phyloP scores from a whole-genome alignment of 2,113 vertebrate species.

The Thomomys bottae region DNA sequence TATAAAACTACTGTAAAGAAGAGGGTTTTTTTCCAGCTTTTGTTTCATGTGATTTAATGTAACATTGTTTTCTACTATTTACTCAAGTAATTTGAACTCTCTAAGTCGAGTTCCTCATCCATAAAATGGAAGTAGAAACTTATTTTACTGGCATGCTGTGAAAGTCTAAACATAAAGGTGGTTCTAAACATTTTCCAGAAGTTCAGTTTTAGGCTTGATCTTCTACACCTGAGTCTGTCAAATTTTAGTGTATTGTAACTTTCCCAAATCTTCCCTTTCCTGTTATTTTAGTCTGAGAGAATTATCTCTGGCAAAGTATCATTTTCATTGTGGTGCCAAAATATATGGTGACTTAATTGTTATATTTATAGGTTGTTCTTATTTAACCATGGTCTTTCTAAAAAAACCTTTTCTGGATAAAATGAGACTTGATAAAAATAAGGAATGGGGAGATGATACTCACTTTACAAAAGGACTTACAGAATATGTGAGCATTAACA shows the following conservation, averaged over 20 bases:
- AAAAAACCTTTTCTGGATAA: background rate
- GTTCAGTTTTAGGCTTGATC: background rate
- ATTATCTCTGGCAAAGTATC: background rate
- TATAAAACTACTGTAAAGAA: background rate
- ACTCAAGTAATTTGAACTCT: background rate
- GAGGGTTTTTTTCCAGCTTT: background rate
- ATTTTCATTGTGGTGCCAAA: background rate
- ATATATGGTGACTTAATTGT: conserved; percentile 17
- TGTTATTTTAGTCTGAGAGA: background rate
- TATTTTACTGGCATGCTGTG: background rate
- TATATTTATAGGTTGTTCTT: conserved; percentile 22
- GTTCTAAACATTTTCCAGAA: background rate
- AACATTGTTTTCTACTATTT: background rate
- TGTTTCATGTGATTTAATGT: background rate
- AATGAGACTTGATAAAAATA: conserved; percentile 4
- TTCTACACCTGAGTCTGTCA: background rate
- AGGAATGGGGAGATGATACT: background rate
- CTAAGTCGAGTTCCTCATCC: background rate
- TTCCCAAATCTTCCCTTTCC: background rate
- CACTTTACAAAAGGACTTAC: conserved; percentile 22
- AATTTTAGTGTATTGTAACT: background rate
- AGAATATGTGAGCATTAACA: background rate
- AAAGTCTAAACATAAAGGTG: background rate
- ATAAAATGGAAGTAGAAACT: background rate
- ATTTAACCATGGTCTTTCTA: conserved; percentile 42